Evolutionary conservation across 1,140 invertebrate genomes (phyloP).

Genomic region (Drosophila ambigua): DNA sequence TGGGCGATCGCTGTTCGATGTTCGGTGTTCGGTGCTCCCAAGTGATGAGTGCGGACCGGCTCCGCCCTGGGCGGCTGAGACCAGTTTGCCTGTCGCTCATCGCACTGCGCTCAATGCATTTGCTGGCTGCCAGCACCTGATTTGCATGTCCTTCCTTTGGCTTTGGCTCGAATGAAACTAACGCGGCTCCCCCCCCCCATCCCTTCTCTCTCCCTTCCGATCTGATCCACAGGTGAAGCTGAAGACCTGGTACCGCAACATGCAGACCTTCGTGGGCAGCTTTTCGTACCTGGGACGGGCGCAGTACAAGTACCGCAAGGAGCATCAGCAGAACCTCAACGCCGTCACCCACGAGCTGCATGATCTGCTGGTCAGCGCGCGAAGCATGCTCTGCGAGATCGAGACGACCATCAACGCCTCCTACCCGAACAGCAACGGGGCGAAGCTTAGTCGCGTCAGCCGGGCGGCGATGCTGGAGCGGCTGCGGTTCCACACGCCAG

Average conservation of each 20-base stretch:
- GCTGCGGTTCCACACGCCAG: constrained; percentile 58
- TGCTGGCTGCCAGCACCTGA: neutral
- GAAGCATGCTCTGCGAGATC: constrained; percentile 66
- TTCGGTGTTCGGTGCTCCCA: neutral
- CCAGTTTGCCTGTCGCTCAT: constrained; percentile 44
- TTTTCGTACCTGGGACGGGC: constrained; percentile 67
- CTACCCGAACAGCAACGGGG: constrained; percentile 61
- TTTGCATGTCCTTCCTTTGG: constrained; percentile 56
- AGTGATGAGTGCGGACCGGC: constrained; percentile 47
- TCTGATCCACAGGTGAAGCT: constrained; percentile 52
- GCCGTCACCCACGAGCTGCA: constrained; percentile 61
- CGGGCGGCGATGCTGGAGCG: constrained; percentile 54
- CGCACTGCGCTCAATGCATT: too few species aligned
- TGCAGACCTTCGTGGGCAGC: constrained; percentile 72
- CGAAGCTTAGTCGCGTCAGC: constrained; percentile 55
- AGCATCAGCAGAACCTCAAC: constrained; percentile 50
- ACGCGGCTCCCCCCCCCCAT: neutral
- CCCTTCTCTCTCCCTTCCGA: neutral
- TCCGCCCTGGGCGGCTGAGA: constrained; percentile 70
- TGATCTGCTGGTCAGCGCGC: constrained; percentile 59
- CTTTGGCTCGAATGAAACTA: neutral
- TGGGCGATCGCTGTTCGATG: neutral
- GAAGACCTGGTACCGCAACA: constrained; percentile 73
- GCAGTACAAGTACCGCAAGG: constrained; percentile 67
- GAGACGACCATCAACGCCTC: constrained; percentile 70